Evolutionary conservation across 2,113 vertebrate genomes (phyloP).

Genomic region (Mormyrus lacerda): DNA sequence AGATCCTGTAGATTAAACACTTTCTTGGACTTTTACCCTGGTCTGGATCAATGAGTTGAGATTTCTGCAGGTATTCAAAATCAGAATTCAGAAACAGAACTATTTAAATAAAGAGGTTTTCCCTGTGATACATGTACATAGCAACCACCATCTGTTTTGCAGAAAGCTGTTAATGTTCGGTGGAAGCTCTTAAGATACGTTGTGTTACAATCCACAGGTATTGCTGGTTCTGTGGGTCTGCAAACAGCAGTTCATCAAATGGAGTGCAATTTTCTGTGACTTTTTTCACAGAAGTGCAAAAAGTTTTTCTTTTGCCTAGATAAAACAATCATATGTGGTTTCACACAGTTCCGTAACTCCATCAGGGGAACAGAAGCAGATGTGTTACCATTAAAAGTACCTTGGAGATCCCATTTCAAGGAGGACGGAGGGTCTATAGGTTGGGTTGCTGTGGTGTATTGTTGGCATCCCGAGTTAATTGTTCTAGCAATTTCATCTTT

Average conservation of each 20-base stretch:
- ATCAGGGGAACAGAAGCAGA: not conserved
- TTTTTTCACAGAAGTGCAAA: not conserved
- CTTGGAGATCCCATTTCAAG: not conserved
- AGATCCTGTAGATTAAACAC: not conserved
- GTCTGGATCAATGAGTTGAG: not conserved
- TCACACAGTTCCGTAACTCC: not conserved
- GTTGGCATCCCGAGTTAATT: slow-evolving; percentile 30
- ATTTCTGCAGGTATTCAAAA: not conserved
- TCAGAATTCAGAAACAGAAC: not conserved
- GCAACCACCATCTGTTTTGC: not conserved
- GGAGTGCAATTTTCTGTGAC: not conserved
- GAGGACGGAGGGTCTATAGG: slow-evolving; percentile 9
- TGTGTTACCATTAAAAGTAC: not conserved
- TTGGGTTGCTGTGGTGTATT: slow-evolving; percentile 18
- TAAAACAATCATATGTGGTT: not conserved
- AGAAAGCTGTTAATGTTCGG: not conserved
- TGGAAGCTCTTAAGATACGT: not conserved
- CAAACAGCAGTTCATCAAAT: not conserved
- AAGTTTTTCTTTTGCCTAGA: not conserved
- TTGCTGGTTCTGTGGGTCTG: not conserved
- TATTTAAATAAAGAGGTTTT: not conserved
- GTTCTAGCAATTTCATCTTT: slow-evolving; percentile 23
- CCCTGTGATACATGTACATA: not conserved
- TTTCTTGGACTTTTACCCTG: not conserved
- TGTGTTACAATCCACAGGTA: not conserved